Evolutionary conservation across 2,797 vertebrate species (phyloP), one percentile per base, ranked within the genome.

Genomic region (Sebastolobus alascanus): DNA sequence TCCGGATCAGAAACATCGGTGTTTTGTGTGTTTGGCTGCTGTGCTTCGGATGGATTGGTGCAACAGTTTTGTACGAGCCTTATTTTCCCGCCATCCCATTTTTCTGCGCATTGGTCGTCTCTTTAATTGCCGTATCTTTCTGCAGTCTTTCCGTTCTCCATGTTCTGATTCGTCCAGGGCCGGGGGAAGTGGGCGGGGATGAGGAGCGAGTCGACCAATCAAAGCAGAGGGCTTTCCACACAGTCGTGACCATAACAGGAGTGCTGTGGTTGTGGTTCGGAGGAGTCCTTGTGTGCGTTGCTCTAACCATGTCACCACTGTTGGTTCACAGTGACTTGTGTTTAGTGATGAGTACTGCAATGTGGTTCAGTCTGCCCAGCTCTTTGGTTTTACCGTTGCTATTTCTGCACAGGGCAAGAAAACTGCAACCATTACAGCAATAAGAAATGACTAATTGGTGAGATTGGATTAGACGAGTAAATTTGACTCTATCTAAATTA

Each of bases 131-230:
- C 3, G 27, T 82, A 9, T 20, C 3, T 0, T 68, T 67, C 14
- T 85, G 60, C 50, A 71, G 75, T 43, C 0, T 78, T 8, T 68
- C 37, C 1, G 71, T 81, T 10, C 83, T 85, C 14, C 16, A 29
- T 1, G 20, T 14, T 75, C 71, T 85, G 66, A 66, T 54, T 65
- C 73, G 52, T 27, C 77, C 83, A 11, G 29, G 68, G 50, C 83
- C 58, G 1, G 73, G 82, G 38, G 25, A 60, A 56, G 29, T 4
- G 33, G 38, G 58, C 12, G 38, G 52, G 27, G 5, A 5, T 11
- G 29, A 40, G n/a, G 8, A 5, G 5, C 11, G 40, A 4, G 68
- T 65, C 1, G 61, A 73, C 61, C 61, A 8, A 3, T 29, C 63
- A 31, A 73, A 66, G 63, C 63, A 9, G n/a, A 72, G 38, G 18